Evolutionary conservation across 2,797 vertebrate species (phyloP).

Genomic region (Ceyx erithaca): DNA sequence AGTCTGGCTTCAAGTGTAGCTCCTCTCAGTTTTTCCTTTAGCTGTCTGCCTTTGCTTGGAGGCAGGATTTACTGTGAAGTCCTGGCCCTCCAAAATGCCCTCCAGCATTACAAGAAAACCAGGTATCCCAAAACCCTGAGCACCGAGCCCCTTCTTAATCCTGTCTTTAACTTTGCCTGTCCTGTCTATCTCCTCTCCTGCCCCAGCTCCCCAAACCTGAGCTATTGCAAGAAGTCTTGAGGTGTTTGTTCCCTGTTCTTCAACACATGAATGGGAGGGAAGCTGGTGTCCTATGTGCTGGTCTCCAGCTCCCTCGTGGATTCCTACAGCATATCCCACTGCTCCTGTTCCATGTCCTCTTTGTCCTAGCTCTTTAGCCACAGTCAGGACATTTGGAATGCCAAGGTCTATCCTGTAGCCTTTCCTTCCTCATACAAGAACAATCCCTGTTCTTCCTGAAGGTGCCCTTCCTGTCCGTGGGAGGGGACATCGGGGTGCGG

Average conservation of each 20-base stretch:
- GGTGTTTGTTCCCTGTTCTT: background rate
- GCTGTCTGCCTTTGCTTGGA: background rate
- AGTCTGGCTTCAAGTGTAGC: background rate
- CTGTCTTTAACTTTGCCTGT: background rate
- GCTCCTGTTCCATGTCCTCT: accelerated
- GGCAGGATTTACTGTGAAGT: background rate
- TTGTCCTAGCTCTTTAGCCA: accelerated
- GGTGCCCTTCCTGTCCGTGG: conserved; percentile 95
- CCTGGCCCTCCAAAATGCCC: background rate
- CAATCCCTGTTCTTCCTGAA: conserved; percentile 41
- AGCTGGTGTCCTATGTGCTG: background rate
- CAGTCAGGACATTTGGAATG: background rate
- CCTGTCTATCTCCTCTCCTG: background rate
- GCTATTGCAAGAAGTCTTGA: background rate
- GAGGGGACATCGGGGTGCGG: conserved; percentile 91
- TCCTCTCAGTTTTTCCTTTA: background rate
- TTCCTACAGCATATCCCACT: background rate
- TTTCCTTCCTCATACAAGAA: background rate
- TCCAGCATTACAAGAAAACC: background rate
- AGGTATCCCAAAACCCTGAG: background rate
- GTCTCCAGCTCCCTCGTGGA: background rate
- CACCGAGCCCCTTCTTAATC: background rate
- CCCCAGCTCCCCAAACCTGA: background rate
- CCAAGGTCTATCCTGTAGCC: background rate
- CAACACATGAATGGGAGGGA: accelerated